phyloP scores from a whole-genome alignment of 1,140 invertebrate genomes.

The Psilanteris sp. region DNA sequence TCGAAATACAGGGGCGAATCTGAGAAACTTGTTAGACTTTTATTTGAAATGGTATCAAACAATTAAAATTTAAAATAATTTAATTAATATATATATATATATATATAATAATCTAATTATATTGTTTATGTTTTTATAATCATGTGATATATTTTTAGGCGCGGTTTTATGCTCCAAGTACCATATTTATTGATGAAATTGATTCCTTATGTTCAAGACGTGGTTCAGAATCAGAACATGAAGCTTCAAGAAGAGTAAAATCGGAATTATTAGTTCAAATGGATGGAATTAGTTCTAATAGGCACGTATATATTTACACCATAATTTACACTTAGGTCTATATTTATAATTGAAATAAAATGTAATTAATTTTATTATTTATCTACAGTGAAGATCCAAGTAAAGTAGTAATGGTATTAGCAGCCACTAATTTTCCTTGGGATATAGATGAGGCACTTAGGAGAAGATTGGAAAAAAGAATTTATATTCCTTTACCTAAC shows the following conservation, averaged over 20 bases:
- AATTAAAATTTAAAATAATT: not conserved
- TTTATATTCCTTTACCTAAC: conserved; percentile 99
- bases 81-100: too few species aligned
- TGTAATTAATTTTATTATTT: not conserved
- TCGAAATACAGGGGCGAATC: conserved; percentile 99
- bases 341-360: too few species aligned
- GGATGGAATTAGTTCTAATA: conserved; percentile 95
- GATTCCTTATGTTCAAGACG: conserved; percentile 98
- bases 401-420: conserved; percentile 97
- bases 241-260: conserved; percentile 98
- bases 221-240: conserved; percentile 98
- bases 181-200: conserved; percentile 99
- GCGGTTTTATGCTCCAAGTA: conserved; percentile 98
- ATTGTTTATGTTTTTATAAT: too few species aligned
- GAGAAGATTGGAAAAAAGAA: conserved; percentile 97
- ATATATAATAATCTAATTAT: too few species aligned
- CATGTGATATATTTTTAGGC: conserved; percentile 82
- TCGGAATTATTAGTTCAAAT: conserved; percentile 99
- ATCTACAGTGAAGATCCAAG: conserved; percentile 81
- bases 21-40: conserved; percentile 97
- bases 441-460: conserved; percentile 99
- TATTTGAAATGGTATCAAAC: conserved; percentile 96
- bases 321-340: too few species aligned
- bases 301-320: too few species aligned
- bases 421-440: conserved; percentile 99